Evolutionary conservation across 2,888 invertebrate species (phyloP).

Genomic region (Neoascia interrupta): DNA sequence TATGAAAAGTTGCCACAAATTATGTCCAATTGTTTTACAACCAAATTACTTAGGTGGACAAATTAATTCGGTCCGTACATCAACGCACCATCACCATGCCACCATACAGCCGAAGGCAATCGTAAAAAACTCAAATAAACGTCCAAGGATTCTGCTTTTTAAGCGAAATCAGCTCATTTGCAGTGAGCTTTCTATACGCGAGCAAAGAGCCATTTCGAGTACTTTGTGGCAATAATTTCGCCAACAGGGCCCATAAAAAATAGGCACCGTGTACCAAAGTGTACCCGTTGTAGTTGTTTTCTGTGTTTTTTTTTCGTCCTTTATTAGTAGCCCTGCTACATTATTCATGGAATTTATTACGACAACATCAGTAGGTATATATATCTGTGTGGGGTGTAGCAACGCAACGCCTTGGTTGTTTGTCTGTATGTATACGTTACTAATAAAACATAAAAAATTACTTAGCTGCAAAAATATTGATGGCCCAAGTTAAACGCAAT

Average conservation of each 20-base stretch:
- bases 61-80: conserved; percentile 32
- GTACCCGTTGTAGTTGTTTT: conserved; percentile 11
- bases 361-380: not conserved
- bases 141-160: conserved; percentile 7
- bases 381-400: not conserved
- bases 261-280: conserved; percentile 28
- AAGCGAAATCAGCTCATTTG: conserved; percentile 28
- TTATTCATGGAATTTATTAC: conserved; percentile 54
- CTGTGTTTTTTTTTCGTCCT: not conserved
- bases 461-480: conserved; percentile 54
- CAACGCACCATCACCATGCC: no score
- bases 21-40: conserved; percentile 38
- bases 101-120: not conserved
- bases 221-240: conserved; percentile 44
- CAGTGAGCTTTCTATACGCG: not conserved
- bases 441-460: conserved; percentile 54
- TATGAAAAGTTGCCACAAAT: conserved; percentile 21
- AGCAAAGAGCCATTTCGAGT: conserved; percentile 33
- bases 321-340: conserved; percentile 32
- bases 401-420: no score
- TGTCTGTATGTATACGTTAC: not conserved
- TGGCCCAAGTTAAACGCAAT: conserved; percentile 55
- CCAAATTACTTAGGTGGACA: conserved; percentile 46
- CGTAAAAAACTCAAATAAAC: conserved; percentile 25
- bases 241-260: conserved; percentile 43